A percentile compares a stretch with the other conserved stretches of the same genome.
These are phyloP conservation scores for Ariolimax columbianus DNA, from an alignment of 2,888 invertebrate species.

Conservation along the genomic window DNA sequence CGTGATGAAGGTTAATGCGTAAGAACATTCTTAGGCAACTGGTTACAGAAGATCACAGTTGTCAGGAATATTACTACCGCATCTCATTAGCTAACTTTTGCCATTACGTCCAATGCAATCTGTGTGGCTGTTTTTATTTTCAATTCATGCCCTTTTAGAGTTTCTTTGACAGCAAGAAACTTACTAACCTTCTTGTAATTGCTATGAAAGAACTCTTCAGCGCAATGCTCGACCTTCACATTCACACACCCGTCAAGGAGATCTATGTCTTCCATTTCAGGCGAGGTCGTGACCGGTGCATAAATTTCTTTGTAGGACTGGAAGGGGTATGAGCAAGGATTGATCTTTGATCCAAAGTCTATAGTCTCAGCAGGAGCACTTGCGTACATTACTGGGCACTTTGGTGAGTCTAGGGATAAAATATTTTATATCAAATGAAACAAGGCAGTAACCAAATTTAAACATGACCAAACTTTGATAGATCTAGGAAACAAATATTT, in stretches of 20 bases:
- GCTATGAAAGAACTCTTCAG: slow-evolving; percentile 65
- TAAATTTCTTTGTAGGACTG: slow-evolving; percentile 1
- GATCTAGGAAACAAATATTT: too few species aligned
- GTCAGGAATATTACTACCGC: too few species aligned
- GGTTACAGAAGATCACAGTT: too few species aligned
- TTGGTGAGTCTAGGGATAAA: slow-evolving; percentile 3
- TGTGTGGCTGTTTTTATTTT: too few species aligned
- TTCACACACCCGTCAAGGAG: slow-evolving; percentile 70
- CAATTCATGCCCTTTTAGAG: too few species aligned
- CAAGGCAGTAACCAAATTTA: not conserved
- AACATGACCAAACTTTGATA: too few species aligned
- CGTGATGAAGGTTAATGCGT: too few species aligned
- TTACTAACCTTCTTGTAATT: slow-evolving; percentile 66
- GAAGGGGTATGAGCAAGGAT: not conserved
- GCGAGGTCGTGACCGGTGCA: not conserved
- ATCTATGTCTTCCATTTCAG: slow-evolving; percentile 61
- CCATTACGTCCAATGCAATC: too few species aligned
- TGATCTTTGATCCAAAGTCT: slow-evolving; percentile 12
- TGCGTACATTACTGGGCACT: not conserved
- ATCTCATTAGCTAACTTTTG: too few species aligned
- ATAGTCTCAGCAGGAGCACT: not conserved
- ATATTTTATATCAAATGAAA: not conserved
- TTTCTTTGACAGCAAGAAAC: too few species aligned
- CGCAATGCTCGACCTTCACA: slow-evolving; percentile 67
- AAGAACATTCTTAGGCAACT: too few species aligned